Conservation (phyloP, 2,888 invertebrate genomes). For the Drosophila merina region DNA sequence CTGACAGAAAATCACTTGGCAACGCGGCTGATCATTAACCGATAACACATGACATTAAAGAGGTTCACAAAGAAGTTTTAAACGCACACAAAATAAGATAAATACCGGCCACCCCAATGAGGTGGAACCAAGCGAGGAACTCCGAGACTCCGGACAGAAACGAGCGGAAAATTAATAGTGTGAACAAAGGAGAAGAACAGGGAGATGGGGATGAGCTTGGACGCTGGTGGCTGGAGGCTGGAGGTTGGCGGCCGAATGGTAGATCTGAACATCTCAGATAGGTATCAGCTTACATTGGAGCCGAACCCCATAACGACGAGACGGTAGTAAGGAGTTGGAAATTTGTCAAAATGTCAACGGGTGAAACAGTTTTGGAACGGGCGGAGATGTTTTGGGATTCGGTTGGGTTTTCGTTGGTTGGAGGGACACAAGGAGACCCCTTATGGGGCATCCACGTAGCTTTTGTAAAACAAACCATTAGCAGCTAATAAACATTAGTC, state of each 20-base stretch:
- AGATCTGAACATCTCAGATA: constrained; percentile 65
- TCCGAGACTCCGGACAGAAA: constrained; percentile 43
- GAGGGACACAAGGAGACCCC: constrained; percentile 11
- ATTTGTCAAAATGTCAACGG: constrained; percentile 83
- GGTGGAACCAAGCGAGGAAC: constrained; percentile 10
- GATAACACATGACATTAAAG: constrained; percentile 83
- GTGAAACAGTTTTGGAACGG: constrained; percentile 66
- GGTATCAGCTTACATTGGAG: constrained; percentile 77
- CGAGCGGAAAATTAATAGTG: constrained; percentile 81
- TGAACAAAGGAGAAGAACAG: constrained; percentile 64
- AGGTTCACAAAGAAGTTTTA: constrained; percentile 61
- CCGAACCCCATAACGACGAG: constrained; percentile 43
- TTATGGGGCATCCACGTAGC: constrained; percentile 67
- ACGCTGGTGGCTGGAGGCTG: background rate
- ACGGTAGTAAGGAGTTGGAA: constrained; percentile 75
- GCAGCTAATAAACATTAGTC: constrained; percentile 84
- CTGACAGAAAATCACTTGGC: constrained; percentile 76
- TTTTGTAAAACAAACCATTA: constrained; percentile 84
- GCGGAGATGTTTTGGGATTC: constrained; percentile 11
- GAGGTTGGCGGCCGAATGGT: constrained; percentile 8
- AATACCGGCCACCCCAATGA: constrained; percentile 77
- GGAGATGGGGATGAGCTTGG: constrained; percentile 11
- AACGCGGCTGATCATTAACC: constrained; percentile 79
- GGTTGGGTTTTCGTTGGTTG: constrained; percentile 28
- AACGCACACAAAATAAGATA: constrained; percentile 75